phyloP scores from a whole-genome alignment of 92 coral and sea anemone genomes.

The Umimayanthus kanabou region DNA sequence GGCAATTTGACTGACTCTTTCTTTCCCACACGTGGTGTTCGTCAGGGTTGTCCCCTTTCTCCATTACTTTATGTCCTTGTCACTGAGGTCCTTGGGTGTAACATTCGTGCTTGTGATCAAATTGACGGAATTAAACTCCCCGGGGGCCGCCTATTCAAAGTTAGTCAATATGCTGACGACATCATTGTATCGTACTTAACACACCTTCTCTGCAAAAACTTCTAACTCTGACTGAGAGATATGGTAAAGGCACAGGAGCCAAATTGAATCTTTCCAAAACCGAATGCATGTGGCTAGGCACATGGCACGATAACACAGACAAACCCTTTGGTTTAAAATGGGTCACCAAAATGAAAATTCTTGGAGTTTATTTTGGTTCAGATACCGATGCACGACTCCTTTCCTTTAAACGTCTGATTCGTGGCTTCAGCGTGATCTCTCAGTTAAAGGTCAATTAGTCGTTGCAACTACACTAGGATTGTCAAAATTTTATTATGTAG shows the following conservation, averaged over 20 bases:
- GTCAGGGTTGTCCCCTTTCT: constrained; percentile 11
- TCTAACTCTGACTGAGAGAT: not conserved
- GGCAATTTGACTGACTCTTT: not conserved
- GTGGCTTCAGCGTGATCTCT: not conserved
- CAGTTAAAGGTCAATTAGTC: not conserved
- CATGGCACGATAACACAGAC: not conserved
- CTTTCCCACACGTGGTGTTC: not conserved
- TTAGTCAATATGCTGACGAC: too few species aligned
- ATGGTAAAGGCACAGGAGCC: not conserved
- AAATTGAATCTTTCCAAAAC: not conserved
- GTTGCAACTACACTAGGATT: not conserved
- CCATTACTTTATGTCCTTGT: not conserved
- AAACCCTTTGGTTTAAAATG: not conserved
- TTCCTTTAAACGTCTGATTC: not conserved
- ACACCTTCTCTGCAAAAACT: not conserved
- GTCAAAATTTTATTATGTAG: not conserved
- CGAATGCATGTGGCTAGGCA: not conserved
- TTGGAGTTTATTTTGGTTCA: not conserved
- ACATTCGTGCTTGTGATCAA: too few species aligned
- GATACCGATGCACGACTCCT: not conserved
- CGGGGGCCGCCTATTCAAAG: too few species aligned
- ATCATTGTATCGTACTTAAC: not conserved
- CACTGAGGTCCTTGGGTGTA: not conserved
- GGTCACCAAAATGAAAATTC: not conserved
- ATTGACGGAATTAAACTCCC: too few species aligned